Percentiles rank a stretch among this genome's conserved stretches.
Conservation (phyloP, 2,888 invertebrate genomes). For the Coelinius sp. region DNA sequence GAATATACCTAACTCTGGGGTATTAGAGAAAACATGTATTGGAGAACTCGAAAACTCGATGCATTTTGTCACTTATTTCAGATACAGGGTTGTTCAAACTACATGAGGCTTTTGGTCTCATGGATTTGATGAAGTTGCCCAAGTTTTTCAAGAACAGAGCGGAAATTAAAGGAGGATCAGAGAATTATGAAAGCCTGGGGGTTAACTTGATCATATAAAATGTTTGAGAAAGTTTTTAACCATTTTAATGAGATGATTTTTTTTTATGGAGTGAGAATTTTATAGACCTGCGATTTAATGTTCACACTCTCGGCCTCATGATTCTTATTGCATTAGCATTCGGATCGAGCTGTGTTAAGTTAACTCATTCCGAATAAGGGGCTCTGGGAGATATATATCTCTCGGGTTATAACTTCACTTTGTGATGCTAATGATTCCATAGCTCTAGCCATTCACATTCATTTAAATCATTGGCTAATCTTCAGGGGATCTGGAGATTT, state of each 20-base stretch:
- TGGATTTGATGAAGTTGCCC: background rate
- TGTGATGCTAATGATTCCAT: background rate
- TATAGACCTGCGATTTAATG: background rate
- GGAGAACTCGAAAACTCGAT: too few relatives aligned
- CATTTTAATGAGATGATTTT: background rate
- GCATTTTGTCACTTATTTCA: background rate
- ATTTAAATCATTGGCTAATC: background rate
- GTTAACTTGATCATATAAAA: background rate
- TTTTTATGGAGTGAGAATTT: background rate
- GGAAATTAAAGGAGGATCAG: background rate
- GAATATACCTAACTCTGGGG: background rate
- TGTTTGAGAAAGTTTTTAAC: background rate
- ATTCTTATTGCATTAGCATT: background rate
- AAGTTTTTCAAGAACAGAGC: background rate
- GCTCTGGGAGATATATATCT: background rate
- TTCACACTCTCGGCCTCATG: background rate
- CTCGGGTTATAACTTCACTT: background rate
- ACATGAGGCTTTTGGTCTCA: background rate
- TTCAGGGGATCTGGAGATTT: background rate
- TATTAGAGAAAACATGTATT: too few relatives aligned
- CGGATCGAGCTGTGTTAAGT: background rate
- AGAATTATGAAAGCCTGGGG: background rate
- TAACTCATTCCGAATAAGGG: background rate
- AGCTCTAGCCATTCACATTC: background rate
- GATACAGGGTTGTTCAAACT: background rate